phyloP scores from a whole-genome alignment of 23 tunicate genomes.

The Ciona savignyi region DNA sequence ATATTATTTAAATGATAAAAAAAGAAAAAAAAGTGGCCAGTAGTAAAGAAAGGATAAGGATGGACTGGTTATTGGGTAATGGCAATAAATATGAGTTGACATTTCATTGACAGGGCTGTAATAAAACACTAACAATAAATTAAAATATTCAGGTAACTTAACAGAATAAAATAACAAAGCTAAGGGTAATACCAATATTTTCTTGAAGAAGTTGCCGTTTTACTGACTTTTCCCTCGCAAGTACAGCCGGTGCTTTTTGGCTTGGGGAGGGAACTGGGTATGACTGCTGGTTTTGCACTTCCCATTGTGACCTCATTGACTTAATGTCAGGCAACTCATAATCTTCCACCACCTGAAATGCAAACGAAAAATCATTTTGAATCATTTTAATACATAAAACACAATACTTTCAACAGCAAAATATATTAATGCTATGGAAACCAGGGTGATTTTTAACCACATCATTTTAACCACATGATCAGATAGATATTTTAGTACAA shows the following conservation, averaged over 20 bases:
- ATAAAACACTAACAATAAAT: too few relatives aligned
- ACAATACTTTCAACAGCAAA: background rate
- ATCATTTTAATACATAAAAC: background rate
- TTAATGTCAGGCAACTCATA: constrained; percentile 68
- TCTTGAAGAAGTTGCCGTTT: background rate
- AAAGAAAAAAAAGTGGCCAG: too few relatives aligned
- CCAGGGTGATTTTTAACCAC: background rate
- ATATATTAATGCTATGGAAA: too few relatives aligned
- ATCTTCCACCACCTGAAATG: constrained; percentile 55
- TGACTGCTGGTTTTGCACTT: constrained; percentile 13
- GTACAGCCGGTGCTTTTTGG: constrained; percentile 33
- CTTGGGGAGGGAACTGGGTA: constrained; percentile 6
- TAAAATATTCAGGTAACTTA: too few relatives aligned
- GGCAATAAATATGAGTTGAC: too few relatives aligned
- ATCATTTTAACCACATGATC: too few relatives aligned
- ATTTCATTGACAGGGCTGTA: too few relatives aligned
- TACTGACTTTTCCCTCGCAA: background rate
- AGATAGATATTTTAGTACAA: background rate
- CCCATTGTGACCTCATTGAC: constrained; percentile 80
- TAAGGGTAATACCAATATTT: background rate
- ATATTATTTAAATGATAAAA: too few relatives aligned
- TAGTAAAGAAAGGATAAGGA: too few relatives aligned
- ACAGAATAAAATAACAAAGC: background rate
- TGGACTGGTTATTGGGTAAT: too few relatives aligned
- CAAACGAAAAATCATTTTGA: background rate